Evolutionary conservation across 2,797 vertebrate genomes (phyloP).

Genomic region (Centroberyx gerrardi): DNA sequence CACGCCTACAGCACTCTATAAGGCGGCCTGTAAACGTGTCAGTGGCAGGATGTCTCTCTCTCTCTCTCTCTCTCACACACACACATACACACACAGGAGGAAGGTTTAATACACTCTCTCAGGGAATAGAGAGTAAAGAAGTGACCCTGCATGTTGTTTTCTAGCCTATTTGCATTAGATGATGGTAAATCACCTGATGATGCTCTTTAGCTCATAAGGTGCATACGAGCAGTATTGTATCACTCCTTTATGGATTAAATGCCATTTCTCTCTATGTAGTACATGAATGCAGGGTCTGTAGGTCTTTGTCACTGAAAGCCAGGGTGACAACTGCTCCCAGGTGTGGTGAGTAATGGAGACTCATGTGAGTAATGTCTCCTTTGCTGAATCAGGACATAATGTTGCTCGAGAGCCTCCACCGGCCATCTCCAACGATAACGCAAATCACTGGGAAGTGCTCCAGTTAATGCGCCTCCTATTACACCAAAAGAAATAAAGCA

Average conservation of each 20-base stretch:
- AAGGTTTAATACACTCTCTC: conserved; percentile 28
- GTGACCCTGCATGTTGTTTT: conserved; percentile 3
- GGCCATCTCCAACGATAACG: conserved; percentile 3
- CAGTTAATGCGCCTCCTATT: conserved; percentile 11
- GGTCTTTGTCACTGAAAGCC: conserved; percentile 16
- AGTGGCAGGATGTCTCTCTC: conserved; percentile 80
- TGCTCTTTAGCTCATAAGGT: conserved; percentile 18
- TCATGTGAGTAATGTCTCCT: conserved; percentile 6
- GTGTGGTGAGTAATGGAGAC: conserved; percentile 21
- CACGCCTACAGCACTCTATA: conserved; percentile 76
- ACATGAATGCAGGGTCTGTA: not conserved
- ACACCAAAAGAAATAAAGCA: conserved; percentile 50
- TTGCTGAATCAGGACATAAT: not conserved
- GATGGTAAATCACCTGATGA: conserved; percentile 14
- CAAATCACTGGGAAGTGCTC: conserved; percentile 18
- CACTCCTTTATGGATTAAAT: conserved; percentile 1
- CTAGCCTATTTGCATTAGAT: conserved; percentile 9
- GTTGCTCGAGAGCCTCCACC: not conserved
- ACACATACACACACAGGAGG: conserved; percentile 31
- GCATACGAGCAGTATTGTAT: conserved; percentile 1
- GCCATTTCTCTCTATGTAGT: conserved; percentile 3
- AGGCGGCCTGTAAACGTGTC: conserved; percentile 78
- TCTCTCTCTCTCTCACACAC: conserved; percentile 47
- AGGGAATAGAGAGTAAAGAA: conserved; percentile 27
- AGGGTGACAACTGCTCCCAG: conserved; percentile 23